Evolutionary conservation across 1,140 invertebrate genomes (phyloP), one percentile per base, ranked within the genome.

Genomic region (Diuraphis noxia): DNA sequence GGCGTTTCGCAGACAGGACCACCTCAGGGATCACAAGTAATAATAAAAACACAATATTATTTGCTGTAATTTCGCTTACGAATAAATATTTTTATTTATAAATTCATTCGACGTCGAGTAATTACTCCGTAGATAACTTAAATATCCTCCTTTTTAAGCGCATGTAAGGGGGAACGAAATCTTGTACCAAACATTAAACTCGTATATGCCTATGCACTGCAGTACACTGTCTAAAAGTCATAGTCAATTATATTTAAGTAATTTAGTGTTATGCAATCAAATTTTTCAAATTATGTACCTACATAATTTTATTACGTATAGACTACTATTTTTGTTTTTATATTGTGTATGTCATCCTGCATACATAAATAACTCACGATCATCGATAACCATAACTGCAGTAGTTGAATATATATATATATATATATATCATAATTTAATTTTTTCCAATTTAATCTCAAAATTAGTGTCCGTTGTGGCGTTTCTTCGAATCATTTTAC

Each of bases 1-100:
- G 94, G 98, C 98, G 1, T 99, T 99, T 94, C 95, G 98, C 92
- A 95, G 98, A 93, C 98, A 99, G 94, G 98, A 99, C 94, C 98
- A 99, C 94, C 95, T 99, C 36, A 95, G 98, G 93, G 98, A 99
- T 94, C 98, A 99, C 94, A 97, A 97, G 97, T 98, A 95, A 95
- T 92, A 13, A 49, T 23, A n/a, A 21, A 36, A 38, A 79, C 21
- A 38, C 1, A 79, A 34, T 49, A 49, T 36, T 72, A 72, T 63
- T 19, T 72, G 10, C 13, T n/a, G 56, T n/a, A 63, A n/a, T 72
- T 72, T 17, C 13, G 19, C n/a, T 72, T 17, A 4, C 6, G 30
- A n/a, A n/a, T 17, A n/a, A 34, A n/a, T 72, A 72, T 13, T 63
- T n/a, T n/a, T 46, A 21, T 72, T 72, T 30, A 7, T 72, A n/a